Base-by-base conservation (phyloP, 1,140 invertebrate genomes). In the Eriosoma lanigerum region DNA sequence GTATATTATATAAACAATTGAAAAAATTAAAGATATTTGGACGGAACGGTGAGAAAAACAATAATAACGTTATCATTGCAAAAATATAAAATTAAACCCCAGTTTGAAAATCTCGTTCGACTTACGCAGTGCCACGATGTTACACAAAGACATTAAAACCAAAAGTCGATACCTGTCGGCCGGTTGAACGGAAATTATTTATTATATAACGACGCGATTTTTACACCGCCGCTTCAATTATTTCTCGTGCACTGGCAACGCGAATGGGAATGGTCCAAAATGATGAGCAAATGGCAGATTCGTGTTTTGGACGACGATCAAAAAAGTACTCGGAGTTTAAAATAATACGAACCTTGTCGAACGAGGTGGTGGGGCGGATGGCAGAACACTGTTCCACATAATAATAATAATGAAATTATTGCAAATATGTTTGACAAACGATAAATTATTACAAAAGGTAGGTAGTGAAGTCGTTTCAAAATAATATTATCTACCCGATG, bases 131-230 rank as follows among this genome's bases (percentile, higher is more conserved):
- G 32, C 62, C 15, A 81, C 80, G 48, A 81, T 73, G 58, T 68
- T 32, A 13, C 72, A 76, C 72, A 76, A 58, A 76, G 72, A 76
- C 72, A 76, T 76, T 13, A 76, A 76, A 76, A 58, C 8, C 72
- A 44, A 44, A 21, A 15, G n/a, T n/a, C 19, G 9, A 38, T 64
- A 10, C 19, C 38, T 21, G 21, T 24, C 44, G 38, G 44, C 66
- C 21, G 38, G 5, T 24, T 17, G 24, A 17, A 26, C 38, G n/a
- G 21, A 48, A 68, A 68, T 48, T 68, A 48, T 21, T 4, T n/a
- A n/a, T n/a, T n/a, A n/a, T n/a, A n/a, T n/a, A 6, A 68, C 64
- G 17, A 10, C 66, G 66, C 66, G 44, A 68, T 68, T 68, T n/a
- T n/a, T 24, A 68, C 64, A 46, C 64, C 66, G 19, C 64, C 66